Conservation (phyloP, 2,113 vertebrate species). For the western clawed frog (Xenopus tropicalis) region UCB_Xtro_10.0 CM004443.2:104672501-104673000, state of each 20-base stretch:
- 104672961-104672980: constrained; percentile 97
- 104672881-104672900: constrained; percentile 97
- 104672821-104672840: not conserved
- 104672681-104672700: constrained; percentile 81
- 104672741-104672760: constrained; percentile 75
- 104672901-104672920: constrained; percentile 91
- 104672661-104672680: constrained; percentile 30
- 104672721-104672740: constrained; percentile 67
- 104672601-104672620: too few relatives aligned
- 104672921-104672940: constrained; percentile 89
- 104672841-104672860: not conserved
- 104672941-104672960: constrained; percentile 86
- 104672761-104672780: constrained; percentile 86
- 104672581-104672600: too few relatives aligned
- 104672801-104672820: not conserved
- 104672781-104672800: constrained; percentile 89
- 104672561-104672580: too few relatives aligned
- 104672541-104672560: too few relatives aligned
- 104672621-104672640: too few relatives aligned
- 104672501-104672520: too few relatives aligned
- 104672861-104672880: constrained; percentile 50
- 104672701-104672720: constrained; percentile 70
- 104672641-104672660: too few relatives aligned
- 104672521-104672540: too few relatives aligned
- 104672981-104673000: constrained; percentile 92